Base-by-base conservation (phyloP, 1,140 invertebrate species). In the Caenorhabditis briggsae region DNA sequence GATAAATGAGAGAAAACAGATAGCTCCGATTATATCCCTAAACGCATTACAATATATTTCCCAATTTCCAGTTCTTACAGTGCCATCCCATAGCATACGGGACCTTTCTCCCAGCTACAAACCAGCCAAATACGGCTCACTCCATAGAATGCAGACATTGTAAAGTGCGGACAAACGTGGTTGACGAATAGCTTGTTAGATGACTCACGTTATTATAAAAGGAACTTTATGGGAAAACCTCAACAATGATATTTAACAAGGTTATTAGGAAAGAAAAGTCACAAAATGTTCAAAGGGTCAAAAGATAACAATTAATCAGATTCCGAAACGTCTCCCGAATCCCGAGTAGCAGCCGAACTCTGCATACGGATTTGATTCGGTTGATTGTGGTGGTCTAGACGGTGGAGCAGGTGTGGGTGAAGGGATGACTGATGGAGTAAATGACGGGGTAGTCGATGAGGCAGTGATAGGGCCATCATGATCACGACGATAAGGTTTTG, bases 281-380 rank as follows among this genome's bases (percentile, higher is more conserved):
- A 46, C 20, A 70, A 70, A 70, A 7, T 43, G 18, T 25, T 43
- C 64, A 70, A 46, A 9, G 8, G 16, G 3, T 3, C 16, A n/a
- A 20, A 20, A 1, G n/a, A 25, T 2, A 25, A 25, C 18, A 23
- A 78, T 8, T 11, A 70, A 46, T 46, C 46, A 78, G 5, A 78
- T 50, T 23, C 70, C 70, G 18, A 78, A 78, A 12, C 70, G 33
- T 20, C 70, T 46, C n/a, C 50, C 50, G 46, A 78, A 78, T 50
- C 70, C 70, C 50, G 33, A 14, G 9, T 78, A n/a, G n/a, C 70
- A 78, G 48, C 70, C 70, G n/a, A 78, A 78, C 14, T 78, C 70
- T 12, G 70, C 70, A 78, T 78, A 78, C 23, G 70, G 70, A 23
- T 78, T 78, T 50, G 43, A 50, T 23, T 48, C 43, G 6, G 70